A percentile compares a stretch with the other conserved stretches of the same genome.
phyloP scores from a whole-genome alignment of 2,113 vertebrate species.

The Apus apus region DNA sequence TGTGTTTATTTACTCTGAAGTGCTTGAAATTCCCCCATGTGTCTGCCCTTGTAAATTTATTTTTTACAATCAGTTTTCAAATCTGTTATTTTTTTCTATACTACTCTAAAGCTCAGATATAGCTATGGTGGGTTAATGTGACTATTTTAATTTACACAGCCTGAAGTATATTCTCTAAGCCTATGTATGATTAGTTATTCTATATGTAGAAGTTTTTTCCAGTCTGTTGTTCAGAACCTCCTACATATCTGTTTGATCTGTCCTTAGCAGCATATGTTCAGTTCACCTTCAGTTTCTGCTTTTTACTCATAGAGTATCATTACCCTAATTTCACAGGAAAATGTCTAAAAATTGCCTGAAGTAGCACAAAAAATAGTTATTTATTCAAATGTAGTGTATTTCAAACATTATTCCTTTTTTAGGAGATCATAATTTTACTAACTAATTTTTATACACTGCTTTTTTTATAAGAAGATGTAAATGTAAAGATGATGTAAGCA shows the following conservation, averaged over 20 bases:
- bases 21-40: background rate
- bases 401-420: background rate
- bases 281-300: slow-evolving; percentile 30
- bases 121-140: background rate
- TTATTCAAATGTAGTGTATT: background rate
- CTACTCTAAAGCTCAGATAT: background rate
- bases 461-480: background rate
- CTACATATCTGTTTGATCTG: slow-evolving; percentile 33
- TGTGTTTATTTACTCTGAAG: background rate
- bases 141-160: background rate
- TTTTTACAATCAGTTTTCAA: background rate
- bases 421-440: background rate
- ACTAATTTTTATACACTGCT: background rate
- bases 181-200: background rate
- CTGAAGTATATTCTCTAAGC: background rate
- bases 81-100: background rate
- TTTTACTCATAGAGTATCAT: slow-evolving; percentile 48
- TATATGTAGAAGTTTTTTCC: slow-evolving; percentile 26
- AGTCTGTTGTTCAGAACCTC: background rate
- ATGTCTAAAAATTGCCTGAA: slow-evolving; percentile 11
- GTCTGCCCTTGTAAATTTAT: background rate
- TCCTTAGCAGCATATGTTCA: background rate
- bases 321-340: slow-evolving; percentile 18
- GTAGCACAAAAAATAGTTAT: background rate
- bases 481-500: background rate